phyloP scores from a whole-genome alignment of 2,888 invertebrate species.

The Acleris sparsana region DNA sequence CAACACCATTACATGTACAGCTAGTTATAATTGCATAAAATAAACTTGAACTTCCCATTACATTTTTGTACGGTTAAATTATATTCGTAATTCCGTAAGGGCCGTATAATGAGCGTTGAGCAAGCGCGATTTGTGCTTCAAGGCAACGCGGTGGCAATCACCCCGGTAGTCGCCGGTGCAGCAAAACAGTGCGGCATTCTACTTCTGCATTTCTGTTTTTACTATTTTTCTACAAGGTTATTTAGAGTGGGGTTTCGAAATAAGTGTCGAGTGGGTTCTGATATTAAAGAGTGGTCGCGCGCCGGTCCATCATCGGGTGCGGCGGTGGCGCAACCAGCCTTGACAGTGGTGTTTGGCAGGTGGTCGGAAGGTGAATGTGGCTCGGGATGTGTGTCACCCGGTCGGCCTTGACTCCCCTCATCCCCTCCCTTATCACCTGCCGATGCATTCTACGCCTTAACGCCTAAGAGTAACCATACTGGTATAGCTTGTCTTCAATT shows the following conservation, averaged over 20 bases:
- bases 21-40: slow-evolving; percentile 9
- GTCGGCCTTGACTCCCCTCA: slow-evolving; percentile 77
- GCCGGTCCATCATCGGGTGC: slow-evolving; percentile 47
- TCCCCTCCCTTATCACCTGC: slow-evolving; percentile 51
- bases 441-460: slow-evolving; percentile 29
- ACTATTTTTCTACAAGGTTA: slow-evolving; percentile 51
- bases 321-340: slow-evolving; percentile 75
- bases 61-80: slow-evolving; percentile 1
- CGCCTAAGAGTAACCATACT: background rate
- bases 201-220: slow-evolving; percentile 38
- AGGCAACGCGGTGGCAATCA: slow-evolving; percentile 54
- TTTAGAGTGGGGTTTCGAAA: slow-evolving; percentile 58
- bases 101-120: slow-evolving; percentile 23
- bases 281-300: slow-evolving; percentile 46
- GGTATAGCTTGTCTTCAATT: background rate
- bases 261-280: slow-evolving; percentile 59
- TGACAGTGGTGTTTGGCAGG: slow-evolving; percentile 74
- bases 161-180: slow-evolving; percentile 46
- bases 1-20: slow-evolving; percentile 37
- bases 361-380: slow-evolving; percentile 79
- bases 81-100: slow-evolving; percentile 16
- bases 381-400: slow-evolving; percentile 73
- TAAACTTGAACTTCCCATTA: slow-evolving; percentile 3
- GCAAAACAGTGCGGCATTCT: slow-evolving; percentile 40
- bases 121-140: slow-evolving; percentile 41